Evolutionary conservation across 1,140 invertebrate genomes (phyloP), one percentile per base, ranked within the genome.

Genomic region (Macrotrachela quadricornifera): DNA sequence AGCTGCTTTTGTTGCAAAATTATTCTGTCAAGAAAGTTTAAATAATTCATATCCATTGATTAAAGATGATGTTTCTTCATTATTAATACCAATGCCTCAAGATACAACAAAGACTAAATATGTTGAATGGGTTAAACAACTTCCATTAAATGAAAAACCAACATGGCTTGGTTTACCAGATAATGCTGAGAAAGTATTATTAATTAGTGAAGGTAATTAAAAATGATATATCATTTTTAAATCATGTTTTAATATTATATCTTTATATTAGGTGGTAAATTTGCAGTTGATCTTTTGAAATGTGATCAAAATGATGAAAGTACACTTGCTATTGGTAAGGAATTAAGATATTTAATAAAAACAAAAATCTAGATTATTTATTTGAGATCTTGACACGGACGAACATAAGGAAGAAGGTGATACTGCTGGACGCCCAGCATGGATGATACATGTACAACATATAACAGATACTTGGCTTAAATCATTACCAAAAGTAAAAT

Each of bases 81-180:
- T 49, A n/a, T 61, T 65, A 40, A 90, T 96, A 53, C 81, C 79
- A 15, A 94, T 97, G 84, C 94, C 94, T 0, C 92, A 99, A 69
- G 91, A 87, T 41, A 87, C 90, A 36, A 70, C 68, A 53, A 63
- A 86, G 39, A 90, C 96, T 66, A 85, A 94, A 65, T 92, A 96
- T 76, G 73, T 96, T n/a, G 83, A 87, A 64, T 97, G 91, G 88
- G 85, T 92, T 60, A 86, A 95, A 65, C 78, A 79, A 46, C 73
- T 96, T 2, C 46, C 46, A 44, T 18, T 43, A 17, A 40, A 49
- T 16, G 90, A 97, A 70, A 90, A 90, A 15, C 94, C 94, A 10
- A 84, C 86, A 0, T 99, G 94, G 94, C 76, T 99, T 0, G 94
- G 94, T 14, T 69, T 99, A 55, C 92, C 94, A 0, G 95, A 95